Evolutionary conservation across 30 jellyfish, hydroid and myxozoan species (phyloP).

Genomic region (Aurelia aurita): DNA sequence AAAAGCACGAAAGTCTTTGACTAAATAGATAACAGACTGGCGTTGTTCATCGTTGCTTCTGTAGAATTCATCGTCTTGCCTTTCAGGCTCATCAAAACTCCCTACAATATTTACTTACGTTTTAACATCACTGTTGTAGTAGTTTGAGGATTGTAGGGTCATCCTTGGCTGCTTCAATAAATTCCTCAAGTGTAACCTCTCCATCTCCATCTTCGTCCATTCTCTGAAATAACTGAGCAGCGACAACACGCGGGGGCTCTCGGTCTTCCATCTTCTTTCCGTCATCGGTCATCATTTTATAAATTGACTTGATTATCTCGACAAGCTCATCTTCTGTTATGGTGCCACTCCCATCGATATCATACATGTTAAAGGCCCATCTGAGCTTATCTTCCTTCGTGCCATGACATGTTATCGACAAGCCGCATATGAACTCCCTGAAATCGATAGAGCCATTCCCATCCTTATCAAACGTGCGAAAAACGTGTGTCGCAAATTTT

Average conservation of each 20-base stretch:
- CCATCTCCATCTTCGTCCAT: conserved; percentile 99
- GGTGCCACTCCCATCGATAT: conserved; percentile 98
- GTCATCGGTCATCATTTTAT: conserved; percentile 95
- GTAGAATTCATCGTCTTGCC: neutral
- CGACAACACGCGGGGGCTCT: conserved; percentile 91
- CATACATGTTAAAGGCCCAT: conserved; percentile 99
- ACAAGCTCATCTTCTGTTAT: conserved; percentile 93
- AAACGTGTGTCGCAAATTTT: conserved; percentile 96
- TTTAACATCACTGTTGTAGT: conserved; percentile 81
- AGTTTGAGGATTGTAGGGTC: conserved; percentile 95
- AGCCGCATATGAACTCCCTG: conserved; percentile 97
- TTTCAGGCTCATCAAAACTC: conserved; percentile 8
- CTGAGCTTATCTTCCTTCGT: conserved; percentile 98
- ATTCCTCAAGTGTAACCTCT: conserved; percentile 97
- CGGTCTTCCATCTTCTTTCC: conserved; percentile 65
- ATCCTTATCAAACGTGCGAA: conserved; percentile 97
- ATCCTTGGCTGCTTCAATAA: conserved; percentile 96
- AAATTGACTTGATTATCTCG: conserved; percentile 90
- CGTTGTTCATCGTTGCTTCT: neutral
- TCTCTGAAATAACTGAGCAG: conserved; percentile 88
- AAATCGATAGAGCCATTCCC: conserved; percentile 98
- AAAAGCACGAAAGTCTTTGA: neutral
- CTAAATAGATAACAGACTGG: neutral
- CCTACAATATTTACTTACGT: neutral
- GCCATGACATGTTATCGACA: conserved; percentile 99